These are phyloP conservation scores for Empidonax alnorum DNA, from an alignment of 2,113 vertebrate genomes.

Conservation along the genomic window DNA sequence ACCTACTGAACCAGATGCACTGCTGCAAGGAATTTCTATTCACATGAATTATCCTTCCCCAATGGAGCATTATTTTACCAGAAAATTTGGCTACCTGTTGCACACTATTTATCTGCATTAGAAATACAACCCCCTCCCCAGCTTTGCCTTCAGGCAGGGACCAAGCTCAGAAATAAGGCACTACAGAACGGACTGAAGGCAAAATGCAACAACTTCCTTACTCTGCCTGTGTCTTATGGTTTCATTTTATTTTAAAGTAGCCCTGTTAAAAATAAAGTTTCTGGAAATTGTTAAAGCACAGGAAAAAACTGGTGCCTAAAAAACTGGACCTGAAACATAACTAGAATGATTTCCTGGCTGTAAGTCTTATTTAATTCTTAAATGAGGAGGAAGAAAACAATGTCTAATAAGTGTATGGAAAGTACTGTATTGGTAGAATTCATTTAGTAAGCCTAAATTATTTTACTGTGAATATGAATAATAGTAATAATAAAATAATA, in stretches of 20 bases:
- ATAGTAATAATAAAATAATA: not conserved
- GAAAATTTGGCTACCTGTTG: not conserved
- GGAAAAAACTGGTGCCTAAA: rapidly evolving
- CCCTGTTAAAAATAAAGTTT: not conserved
- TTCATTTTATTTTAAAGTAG: not conserved
- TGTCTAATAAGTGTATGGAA: not conserved
- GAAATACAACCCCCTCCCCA: rapidly evolving
- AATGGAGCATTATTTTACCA: not conserved
- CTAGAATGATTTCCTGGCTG: not conserved
- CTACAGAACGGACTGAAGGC: not conserved
- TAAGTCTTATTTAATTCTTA: not conserved
- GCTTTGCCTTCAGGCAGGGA: not conserved
- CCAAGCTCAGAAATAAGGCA: not conserved
- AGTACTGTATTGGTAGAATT: not conserved
- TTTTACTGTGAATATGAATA: not conserved
- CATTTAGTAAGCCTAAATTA: not conserved
- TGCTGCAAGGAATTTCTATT: not conserved
- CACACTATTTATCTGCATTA: not conserved
- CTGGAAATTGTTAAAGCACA: not conserved
- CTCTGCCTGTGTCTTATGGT: not conserved
- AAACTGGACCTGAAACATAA: not conserved
- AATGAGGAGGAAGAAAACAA: not conserved
- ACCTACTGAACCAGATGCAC: not conserved
- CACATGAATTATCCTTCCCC: not conserved
- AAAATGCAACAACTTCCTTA: not conserved